phyloP scores from a whole-genome alignment of 2,113 vertebrate species.

The Psephotus haematonotus region DNA sequence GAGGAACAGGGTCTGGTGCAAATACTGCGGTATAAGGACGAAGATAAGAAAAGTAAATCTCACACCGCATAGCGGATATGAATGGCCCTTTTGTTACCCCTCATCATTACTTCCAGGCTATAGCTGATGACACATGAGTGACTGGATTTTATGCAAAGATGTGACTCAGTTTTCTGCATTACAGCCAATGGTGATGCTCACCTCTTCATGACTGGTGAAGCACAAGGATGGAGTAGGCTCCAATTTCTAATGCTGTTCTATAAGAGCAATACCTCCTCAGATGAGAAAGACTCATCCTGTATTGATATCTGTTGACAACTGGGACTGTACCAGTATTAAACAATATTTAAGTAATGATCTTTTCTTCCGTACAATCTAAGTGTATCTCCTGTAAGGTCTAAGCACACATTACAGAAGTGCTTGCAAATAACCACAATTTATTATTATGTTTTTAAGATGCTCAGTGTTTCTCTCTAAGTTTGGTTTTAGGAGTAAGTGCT shows the following conservation, averaged over 20 bases:
- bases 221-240: background rate
- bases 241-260: background rate
- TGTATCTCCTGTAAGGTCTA: background rate
- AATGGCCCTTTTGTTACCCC: background rate
- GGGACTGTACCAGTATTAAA: background rate
- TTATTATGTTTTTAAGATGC: background rate
- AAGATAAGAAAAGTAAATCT: background rate
- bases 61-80: background rate
- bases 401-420: background rate
- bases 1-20: background rate
- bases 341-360: background rate
- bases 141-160: background rate
- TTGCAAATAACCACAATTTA: background rate
- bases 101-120: background rate
- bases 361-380: background rate
- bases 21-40: background rate
- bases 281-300: background rate
- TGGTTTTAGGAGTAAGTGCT: background rate
- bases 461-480: background rate
- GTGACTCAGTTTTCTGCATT: background rate
- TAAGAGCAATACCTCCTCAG: background rate
- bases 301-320: background rate
- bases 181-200: background rate
- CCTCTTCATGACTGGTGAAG: background rate
- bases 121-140: background rate